These are phyloP conservation scores for Suillia variegata DNA, from an alignment of 2,888 invertebrate genomes.

Conservation along the genomic window DNA sequence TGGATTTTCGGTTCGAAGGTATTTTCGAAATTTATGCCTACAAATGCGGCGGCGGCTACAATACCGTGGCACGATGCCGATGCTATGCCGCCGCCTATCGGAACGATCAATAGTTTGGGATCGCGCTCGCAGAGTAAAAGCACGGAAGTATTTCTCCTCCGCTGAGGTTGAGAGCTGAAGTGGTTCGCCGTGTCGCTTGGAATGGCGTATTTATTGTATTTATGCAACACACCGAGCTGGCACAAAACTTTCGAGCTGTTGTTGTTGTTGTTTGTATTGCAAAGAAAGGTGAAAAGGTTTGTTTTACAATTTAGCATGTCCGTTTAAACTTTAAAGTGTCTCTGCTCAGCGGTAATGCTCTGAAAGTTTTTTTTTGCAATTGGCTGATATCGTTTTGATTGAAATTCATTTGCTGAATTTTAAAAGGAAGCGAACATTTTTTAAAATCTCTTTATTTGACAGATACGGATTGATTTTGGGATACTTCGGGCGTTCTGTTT, in stretches of 20 bases:
- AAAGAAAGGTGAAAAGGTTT: slow-evolving; percentile 34
- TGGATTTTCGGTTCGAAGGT: background rate
- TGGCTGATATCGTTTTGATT: too few relatives aligned
- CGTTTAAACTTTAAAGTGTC: slow-evolving; percentile 21
- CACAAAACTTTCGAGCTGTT: slow-evolving; percentile 7
- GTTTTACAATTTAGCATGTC: slow-evolving; percentile 29
- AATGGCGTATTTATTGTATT: slow-evolving; percentile 10
- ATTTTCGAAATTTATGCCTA: background rate
- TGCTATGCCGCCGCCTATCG: background rate
- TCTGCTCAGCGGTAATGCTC: too few relatives aligned
- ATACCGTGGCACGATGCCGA: too few relatives aligned
- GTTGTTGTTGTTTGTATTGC: background rate
- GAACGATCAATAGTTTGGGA: background rate
- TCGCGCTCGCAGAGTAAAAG: slow-evolving; percentile 14
- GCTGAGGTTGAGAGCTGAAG: slow-evolving; percentile 7
- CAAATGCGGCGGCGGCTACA: background rate
- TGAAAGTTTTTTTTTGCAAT: background rate
- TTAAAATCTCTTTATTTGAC: too few relatives aligned
- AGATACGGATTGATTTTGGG: too few relatives aligned
- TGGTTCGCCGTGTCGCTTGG: background rate
- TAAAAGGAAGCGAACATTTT: too few relatives aligned
- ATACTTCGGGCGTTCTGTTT: too few relatives aligned
- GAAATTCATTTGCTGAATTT: too few relatives aligned
- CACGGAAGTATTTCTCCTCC: slow-evolving; percentile 17
- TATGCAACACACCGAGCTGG: slow-evolving; percentile 24